Percentiles rank a stretch among this genome's conserved stretches.
phyloP scores from a whole-genome alignment of 2,113 vertebrate genomes.

The Chaetodon auriga region DNA sequence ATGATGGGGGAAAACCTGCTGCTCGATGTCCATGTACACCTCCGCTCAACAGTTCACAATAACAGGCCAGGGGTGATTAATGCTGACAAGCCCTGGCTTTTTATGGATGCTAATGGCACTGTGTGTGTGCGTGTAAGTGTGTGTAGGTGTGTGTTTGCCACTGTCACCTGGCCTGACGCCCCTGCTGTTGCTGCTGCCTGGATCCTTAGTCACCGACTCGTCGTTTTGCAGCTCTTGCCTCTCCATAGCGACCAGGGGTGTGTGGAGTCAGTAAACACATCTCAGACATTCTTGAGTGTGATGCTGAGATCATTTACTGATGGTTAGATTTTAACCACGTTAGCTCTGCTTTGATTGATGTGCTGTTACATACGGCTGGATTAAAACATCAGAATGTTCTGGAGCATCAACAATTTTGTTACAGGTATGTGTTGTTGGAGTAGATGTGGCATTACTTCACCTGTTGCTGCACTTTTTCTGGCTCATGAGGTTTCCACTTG shows the following conservation, averaged over 20 bases:
- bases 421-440: background rate
- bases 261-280: slow-evolving; percentile 63
- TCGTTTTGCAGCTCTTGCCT: slow-evolving; percentile 10
- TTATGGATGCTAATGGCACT: slow-evolving; percentile 74
- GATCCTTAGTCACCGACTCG: slow-evolving; percentile 50
- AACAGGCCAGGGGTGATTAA: slow-evolving; percentile 71
- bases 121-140: background rate
- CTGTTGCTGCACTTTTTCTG: background rate
- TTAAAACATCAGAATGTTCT: background rate
- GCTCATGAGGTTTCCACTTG: background rate
- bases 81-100: slow-evolving; percentile 71
- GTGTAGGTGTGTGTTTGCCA: slow-evolving; percentile 17
- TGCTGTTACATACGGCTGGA: background rate
- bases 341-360: slow-evolving; percentile 24
- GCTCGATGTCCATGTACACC: slow-evolving; percentile 40
- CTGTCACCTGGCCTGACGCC: slow-evolving; percentile 46
- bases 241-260: slow-evolving; percentile 68
- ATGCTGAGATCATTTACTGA: slow-evolving; percentile 35
- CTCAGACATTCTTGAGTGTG: slow-evolving; percentile 16
- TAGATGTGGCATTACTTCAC: background rate
- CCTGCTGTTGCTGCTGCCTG: slow-evolving; percentile 47
- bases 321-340: slow-evolving; percentile 57
- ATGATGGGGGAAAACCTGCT: slow-evolving; percentile 32
- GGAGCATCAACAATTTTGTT: background rate
- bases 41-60: slow-evolving; percentile 51